These are phyloP conservation scores for Crocodylus rhombifer DNA, from an alignment of 2,797 vertebrate species.

Conservation along the genomic window DNA sequence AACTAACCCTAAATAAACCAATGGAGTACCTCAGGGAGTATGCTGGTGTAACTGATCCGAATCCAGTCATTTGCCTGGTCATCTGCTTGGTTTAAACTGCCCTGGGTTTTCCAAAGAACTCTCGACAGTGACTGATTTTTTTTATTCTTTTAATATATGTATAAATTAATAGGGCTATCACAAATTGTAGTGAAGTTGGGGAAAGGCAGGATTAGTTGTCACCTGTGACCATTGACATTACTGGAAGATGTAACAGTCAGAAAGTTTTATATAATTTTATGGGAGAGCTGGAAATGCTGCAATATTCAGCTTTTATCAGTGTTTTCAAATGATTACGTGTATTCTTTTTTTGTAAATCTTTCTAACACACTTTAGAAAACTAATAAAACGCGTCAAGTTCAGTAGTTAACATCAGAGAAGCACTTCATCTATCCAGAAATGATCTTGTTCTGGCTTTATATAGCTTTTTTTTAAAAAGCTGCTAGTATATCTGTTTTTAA, in stretches of 20 bases:
- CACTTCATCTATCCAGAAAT: not conserved
- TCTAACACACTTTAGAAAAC: not conserved
- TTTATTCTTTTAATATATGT: rapidly evolving
- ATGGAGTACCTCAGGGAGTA: not conserved
- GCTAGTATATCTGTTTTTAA: not conserved
- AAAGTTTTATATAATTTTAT: rapidly evolving
- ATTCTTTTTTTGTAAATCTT: rapidly evolving
- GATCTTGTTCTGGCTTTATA: not conserved
- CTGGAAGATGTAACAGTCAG: too few relatives aligned
- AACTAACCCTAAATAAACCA: not conserved
- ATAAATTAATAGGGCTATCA: rapidly evolving
- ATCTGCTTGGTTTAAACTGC: not conserved
- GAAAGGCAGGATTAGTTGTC: not conserved
- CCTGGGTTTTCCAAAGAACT: not conserved
- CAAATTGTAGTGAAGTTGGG: not conserved
- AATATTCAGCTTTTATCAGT: rapidly evolving
- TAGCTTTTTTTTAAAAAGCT: not conserved
- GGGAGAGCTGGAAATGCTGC: not conserved
- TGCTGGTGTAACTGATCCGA: not conserved
- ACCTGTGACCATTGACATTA: not conserved
- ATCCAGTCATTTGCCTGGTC: not conserved
- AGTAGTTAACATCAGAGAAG: not conserved
- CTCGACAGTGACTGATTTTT: rapidly evolving
- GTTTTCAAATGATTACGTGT: rapidly evolving
- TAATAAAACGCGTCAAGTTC: not conserved